A percentile compares a stretch with the other conserved stretches of the same genome.
phyloP scores from a whole-genome alignment of 1,140 invertebrate genomes.

The Portunus trituberculatus region DNA sequence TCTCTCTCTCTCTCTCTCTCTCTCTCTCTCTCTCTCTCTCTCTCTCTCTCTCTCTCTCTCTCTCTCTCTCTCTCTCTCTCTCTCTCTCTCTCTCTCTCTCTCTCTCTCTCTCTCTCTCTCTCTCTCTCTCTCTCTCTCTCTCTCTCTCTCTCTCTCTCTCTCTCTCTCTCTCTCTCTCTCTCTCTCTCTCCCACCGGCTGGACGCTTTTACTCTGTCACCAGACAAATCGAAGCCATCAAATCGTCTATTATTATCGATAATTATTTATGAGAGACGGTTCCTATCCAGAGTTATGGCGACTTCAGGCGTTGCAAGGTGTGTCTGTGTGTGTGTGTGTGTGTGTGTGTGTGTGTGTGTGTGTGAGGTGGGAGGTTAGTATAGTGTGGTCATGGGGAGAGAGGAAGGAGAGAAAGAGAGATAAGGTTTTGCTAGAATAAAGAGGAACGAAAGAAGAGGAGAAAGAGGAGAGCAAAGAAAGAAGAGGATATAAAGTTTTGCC shows the following conservation, averaged over 20 bases:
- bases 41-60: slow-evolving; percentile 35
- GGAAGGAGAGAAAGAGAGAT: not conserved
- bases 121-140: slow-evolving; percentile 15
- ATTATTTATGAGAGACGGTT: slow-evolving; percentile 9
- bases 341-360: too few species aligned
- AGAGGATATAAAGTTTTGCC: not conserved
- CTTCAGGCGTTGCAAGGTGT: not conserved
- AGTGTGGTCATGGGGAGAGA: not conserved
- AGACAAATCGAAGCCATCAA: slow-evolving; percentile 6
- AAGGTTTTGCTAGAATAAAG: too few species aligned
- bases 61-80: not conserved
- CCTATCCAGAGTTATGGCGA: not conserved
- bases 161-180: not conserved
- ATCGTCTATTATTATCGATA: slow-evolving; percentile 24
- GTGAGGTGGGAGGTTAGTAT: not conserved
- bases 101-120: slow-evolving; percentile 14
- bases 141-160: too few species aligned
- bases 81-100: not conserved
- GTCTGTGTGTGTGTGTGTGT: too few species aligned
- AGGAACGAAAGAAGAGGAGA: not conserved
- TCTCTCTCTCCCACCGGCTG: not conserved
- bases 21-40: too few species aligned
- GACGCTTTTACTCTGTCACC: not conserved
- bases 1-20: too few species aligned
- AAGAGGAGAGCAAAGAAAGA: not conserved